These are phyloP conservation scores for Colistium nudipinnis DNA, from an alignment of 2,113 vertebrate species.

Conservation along the genomic window DNA sequence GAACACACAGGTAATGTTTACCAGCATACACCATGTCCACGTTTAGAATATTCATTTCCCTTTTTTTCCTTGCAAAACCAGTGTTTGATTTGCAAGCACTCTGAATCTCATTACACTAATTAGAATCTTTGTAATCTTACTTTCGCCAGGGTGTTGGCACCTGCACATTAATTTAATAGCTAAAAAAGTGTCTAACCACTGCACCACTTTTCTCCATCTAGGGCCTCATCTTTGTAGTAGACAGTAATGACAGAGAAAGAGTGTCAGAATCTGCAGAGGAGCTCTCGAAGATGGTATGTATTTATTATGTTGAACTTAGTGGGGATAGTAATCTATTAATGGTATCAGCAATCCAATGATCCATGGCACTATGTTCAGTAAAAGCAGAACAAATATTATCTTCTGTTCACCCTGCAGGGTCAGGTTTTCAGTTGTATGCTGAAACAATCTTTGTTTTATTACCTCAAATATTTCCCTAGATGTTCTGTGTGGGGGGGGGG, in stretches of 20 bases:
- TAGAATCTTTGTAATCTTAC: too few species aligned
- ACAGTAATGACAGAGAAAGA: conserved; percentile 93
- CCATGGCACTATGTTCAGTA: not conserved
- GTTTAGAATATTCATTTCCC: not conserved
- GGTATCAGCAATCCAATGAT: not conserved
- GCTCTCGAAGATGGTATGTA: conserved; percentile 90
- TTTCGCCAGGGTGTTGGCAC: not conserved
- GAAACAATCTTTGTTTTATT: too few species aligned
- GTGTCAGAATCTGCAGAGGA: conserved; percentile 90
- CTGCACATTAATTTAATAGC: not conserved
- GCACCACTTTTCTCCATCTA: conserved; percentile 36
- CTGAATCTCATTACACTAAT: too few species aligned
- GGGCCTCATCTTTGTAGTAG: conserved; percentile 96
- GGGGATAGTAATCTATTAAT: not conserved
- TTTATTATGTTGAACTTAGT: not conserved
- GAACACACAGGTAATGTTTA: conserved; percentile 89
- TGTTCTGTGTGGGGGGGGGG: not conserved
- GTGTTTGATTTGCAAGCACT: too few species aligned
- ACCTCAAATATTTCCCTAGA: not conserved
- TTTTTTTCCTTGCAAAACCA: too few species aligned
- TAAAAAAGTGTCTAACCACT: not conserved
- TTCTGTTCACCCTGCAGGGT: not conserved
- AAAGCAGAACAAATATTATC: not conserved
- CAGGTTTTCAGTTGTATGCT: not conserved
- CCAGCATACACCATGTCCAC: not conserved